Evolutionary conservation across 2,113 vertebrate genomes (phyloP).

Genomic region (Sinocyclocheilus anshuiensis): DNA sequence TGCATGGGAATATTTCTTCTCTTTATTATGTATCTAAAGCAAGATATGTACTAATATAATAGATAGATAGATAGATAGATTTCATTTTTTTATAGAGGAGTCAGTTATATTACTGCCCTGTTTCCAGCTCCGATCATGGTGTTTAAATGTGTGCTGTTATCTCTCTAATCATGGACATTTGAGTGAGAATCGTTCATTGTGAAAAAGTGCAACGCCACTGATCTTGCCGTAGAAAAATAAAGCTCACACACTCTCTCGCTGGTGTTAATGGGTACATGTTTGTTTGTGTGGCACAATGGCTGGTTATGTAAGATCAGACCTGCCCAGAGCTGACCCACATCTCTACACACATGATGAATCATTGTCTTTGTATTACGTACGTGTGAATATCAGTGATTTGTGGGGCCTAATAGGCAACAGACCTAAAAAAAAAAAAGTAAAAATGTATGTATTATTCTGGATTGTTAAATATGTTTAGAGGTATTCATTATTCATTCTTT

Average conservation of each 20-base stretch:
- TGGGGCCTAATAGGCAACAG: not conserved
- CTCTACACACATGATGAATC: not conserved
- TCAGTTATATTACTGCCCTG: not conserved
- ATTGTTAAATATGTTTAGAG: not conserved
- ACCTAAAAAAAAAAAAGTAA: not conserved
- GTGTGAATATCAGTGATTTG: not conserved
- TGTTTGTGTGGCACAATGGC: constrained; percentile 39
- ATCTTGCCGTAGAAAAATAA: constrained; percentile 1
- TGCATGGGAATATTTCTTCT: not conserved
- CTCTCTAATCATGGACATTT: not conserved
- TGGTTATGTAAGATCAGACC: constrained; percentile 42
- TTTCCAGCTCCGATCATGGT: not conserved
- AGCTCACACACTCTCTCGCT: not conserved
- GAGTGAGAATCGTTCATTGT: constrained; percentile 9
- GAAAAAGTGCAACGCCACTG: constrained; percentile 4
- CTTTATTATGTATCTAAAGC: not conserved
- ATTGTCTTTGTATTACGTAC: not conserved
- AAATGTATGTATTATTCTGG: not conserved
- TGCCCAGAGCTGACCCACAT: constrained; percentile 38
- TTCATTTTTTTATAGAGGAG: too few relatives aligned
- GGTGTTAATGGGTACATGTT: constrained; percentile 8
- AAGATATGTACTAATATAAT: constrained; percentile 10
- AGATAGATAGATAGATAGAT: not conserved
- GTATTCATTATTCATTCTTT: not conserved
- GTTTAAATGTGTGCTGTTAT: constrained; percentile 32